A percentile compares a stretch with the other conserved stretches of the same genome.
These are phyloP conservation scores for Oreochromis grahami DNA, from an alignment of 2,797 vertebrate genomes.

Conservation along the genomic window DNA sequence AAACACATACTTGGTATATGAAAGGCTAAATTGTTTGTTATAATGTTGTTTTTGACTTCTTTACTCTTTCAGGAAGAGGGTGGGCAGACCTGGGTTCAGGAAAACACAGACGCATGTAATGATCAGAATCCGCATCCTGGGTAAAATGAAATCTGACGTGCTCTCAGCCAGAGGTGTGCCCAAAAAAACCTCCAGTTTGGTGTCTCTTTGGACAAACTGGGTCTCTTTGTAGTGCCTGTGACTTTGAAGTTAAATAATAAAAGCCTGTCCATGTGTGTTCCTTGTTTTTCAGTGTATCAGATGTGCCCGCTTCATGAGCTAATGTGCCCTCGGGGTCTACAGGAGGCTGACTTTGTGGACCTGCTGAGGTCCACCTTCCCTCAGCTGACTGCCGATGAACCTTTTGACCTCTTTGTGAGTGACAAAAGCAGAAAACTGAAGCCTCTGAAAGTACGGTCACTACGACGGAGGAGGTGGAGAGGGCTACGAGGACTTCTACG, in stretches of 20 bases:
- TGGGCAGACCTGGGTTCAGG: not conserved
- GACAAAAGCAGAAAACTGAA: not conserved
- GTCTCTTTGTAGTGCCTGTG: not conserved
- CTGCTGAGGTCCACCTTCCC: slow-evolving; percentile 14
- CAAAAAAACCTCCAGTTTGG: not conserved
- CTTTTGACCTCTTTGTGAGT: not conserved
- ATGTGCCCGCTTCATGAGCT: not conserved
- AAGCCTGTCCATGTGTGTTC: not conserved
- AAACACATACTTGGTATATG: not conserved
- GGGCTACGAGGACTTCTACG: not conserved
- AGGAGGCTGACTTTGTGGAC: not conserved
- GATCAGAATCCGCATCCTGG: not conserved
- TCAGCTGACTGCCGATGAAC: not conserved
- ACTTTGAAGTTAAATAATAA: not conserved
- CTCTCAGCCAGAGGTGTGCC: not conserved
- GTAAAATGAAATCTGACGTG: not conserved
- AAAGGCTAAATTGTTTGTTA: not conserved
- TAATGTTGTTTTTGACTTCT: not conserved
- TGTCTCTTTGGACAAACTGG: not conserved
- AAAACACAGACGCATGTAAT: not conserved
- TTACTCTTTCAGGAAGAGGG: not conserved
- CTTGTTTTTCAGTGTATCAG: not conserved
- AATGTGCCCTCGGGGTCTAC: not conserved
- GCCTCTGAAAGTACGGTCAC: not conserved
- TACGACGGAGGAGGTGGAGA: slow-evolving; percentile 1